Base-by-base conservation (phyloP, 2,888 invertebrate species). In the Drosophila mercatorum region DNA sequence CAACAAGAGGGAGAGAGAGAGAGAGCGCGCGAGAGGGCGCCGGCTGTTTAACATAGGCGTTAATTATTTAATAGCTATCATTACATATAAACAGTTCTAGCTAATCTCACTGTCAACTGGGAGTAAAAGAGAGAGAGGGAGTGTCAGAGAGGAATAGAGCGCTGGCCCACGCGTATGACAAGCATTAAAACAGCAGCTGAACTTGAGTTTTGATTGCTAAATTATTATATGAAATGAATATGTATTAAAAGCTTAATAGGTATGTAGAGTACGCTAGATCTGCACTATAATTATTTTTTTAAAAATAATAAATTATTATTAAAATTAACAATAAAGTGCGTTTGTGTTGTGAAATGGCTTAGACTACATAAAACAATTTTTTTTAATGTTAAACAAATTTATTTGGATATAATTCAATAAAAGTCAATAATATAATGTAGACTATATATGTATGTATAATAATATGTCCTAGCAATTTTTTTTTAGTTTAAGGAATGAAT, bases 1-100 rank as follows among this genome's bases (percentile, higher is more conserved):
- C 53, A 62, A 62, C 28, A 28, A 28, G 28, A 31, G 28, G 4
- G 4, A 28, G 28, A 17, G 2, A 55, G 17, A 41, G 40, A 28
- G 2, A 55, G 17, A 41, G 40, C 17, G 61, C 64, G 49, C 57
- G 6, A 55, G 55, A 41, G 41, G 11, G 61, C 66, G 55, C 57
- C 66, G 22, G 61, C 57, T 58, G 36, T 69, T 75, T 61, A 41
- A 22, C 53, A 49, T 31, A 53, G 51, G 60, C 70, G 78, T 72
- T 88, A 78, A 81, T 78, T 88, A 65, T 53, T 69, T 69, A 68
- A 69, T 63, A 38, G 17, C 44, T 47, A 55, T 68, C 58, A 68
- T 58, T 53, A 34, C 31, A 34, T 34, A 55, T 40, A 38, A 51
- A 55, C 44, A 44, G 59, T 53, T 53, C 57, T 52, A 38, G 41